Conservation (phyloP, 2,888 invertebrate species). For the Crocallis elinguaria region DNA sequence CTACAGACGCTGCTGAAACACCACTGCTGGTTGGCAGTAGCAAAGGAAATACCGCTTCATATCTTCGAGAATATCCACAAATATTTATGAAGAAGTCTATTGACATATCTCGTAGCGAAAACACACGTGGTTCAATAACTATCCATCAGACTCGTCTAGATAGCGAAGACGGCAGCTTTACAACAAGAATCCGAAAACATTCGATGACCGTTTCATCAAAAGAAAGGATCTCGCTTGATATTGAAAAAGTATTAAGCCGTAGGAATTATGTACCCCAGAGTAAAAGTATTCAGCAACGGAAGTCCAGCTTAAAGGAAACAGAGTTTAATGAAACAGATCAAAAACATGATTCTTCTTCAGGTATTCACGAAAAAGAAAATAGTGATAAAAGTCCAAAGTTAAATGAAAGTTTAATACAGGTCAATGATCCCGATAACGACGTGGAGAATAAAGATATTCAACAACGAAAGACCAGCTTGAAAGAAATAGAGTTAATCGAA, state of each 20-base stretch:
- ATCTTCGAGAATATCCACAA: conserved; percentile 71
- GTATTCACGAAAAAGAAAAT: neutral
- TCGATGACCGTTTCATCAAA: conserved; percentile 26
- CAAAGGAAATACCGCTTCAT: conserved; percentile 62
- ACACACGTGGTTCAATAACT: conserved; percentile 24
- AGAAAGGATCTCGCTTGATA: conserved; percentile 16
- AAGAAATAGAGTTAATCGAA: neutral
- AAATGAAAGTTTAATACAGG: neutral
- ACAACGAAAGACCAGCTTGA: conserved; percentile 5
- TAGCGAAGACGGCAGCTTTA: conserved; percentile 24
- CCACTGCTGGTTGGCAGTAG: conserved; percentile 61
- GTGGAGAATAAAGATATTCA: conserved; percentile 16
- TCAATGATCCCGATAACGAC: too few relatives aligned
- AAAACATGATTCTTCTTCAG: neutral
- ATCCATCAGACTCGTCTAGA: conserved; percentile 32
- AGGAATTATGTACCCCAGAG: conserved; percentile 16
- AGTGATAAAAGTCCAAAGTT: neutral
- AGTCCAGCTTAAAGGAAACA: neutral
- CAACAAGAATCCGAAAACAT: conserved; percentile 26
- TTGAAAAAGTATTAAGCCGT: conserved; percentile 17
- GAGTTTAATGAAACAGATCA: neutral
- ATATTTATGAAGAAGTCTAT: conserved; percentile 70
- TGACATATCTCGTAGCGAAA: conserved; percentile 43
- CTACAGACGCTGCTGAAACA: conserved; percentile 59
- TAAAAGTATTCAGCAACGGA: conserved; percentile 17